A percentile compares a stretch with the other conserved stretches of the same genome.
These are phyloP conservation scores for Rhorus exstirpatorius DNA, from an alignment of 2,888 invertebrate species.

Conservation along the genomic window DNA sequence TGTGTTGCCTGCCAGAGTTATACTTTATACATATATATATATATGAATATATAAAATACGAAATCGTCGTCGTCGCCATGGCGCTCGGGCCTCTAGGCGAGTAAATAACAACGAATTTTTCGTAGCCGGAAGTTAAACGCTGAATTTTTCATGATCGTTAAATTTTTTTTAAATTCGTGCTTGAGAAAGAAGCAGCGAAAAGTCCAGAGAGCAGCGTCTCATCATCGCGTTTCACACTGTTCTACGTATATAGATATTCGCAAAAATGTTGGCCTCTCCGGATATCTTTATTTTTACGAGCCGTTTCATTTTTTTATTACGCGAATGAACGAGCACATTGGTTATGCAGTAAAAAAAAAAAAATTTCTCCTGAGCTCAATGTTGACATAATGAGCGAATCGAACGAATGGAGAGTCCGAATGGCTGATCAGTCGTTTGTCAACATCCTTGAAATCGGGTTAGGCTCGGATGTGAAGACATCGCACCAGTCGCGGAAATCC, in stretches of 20 bases:
- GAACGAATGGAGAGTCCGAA: background rate
- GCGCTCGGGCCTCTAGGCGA: conserved; percentile 17
- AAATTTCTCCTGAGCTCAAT: background rate
- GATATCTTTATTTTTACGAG: conserved; percentile 58
- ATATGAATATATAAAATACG: background rate
- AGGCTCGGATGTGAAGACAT: no score
- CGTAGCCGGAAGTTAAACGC: conserved; percentile 50
- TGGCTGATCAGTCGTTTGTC: no score
- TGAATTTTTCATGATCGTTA: conserved; percentile 47
- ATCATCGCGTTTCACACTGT: conserved; percentile 12
- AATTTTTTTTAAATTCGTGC: conserved; percentile 56
- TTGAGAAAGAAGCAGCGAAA: conserved; percentile 23
- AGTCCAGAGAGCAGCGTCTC: background rate
- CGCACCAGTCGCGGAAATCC: no score
- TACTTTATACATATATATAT: no score
- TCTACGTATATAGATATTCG: conserved; percentile 41
- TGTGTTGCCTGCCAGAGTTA: conserved; percentile 42
- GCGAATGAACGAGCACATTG: conserved; percentile 30
- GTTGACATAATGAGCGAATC: background rate
- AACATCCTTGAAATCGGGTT: no score
- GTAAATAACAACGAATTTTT: conserved; percentile 32
- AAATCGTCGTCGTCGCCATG: conserved; percentile 24
- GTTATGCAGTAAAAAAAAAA: no score
- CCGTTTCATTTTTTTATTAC: conserved; percentile 58
- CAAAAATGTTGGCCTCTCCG: conserved; percentile 33